phyloP scores from a whole-genome alignment of 2,888 invertebrate genomes.

The Brachynemurus nebulosus region DNA sequence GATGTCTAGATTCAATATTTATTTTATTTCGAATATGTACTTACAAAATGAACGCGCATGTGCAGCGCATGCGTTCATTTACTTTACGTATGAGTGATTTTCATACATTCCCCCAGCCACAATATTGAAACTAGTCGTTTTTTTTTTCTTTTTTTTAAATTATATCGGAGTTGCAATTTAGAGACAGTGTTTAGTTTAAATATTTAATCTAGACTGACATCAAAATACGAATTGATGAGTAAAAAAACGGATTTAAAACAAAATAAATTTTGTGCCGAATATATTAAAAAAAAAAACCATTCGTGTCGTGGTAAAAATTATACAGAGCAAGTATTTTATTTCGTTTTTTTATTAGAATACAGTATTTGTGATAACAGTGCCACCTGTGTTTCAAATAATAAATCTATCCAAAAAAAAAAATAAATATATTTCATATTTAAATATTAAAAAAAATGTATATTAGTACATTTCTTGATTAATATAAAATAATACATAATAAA shows the following conservation, averaged over 20 bases:
- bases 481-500: neutral
- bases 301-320: neutral
- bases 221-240: neutral
- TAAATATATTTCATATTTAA: conserved; percentile 3
- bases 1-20: neutral
- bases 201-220: neutral
- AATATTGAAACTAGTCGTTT: neutral
- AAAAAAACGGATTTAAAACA: neutral
- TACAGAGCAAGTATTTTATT: neutral
- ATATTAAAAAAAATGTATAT: neutral
- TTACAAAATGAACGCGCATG: no score
- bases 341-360: conserved; percentile 38
- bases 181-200: neutral
- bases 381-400: conserved; percentile 54
- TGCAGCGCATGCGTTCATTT: no score
- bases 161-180: no score
- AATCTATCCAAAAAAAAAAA: neutral
- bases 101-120: conserved; percentile 1
- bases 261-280: neutral
- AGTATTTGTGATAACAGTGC: conserved; percentile 69
- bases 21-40: no score
- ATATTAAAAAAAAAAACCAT: neutral
- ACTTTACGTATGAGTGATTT: no score
- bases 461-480: conserved; percentile 2
- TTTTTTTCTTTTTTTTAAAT: no score